Conservation (phyloP, 2,888 invertebrate genomes). For the Octonoba sinensis region DNA sequence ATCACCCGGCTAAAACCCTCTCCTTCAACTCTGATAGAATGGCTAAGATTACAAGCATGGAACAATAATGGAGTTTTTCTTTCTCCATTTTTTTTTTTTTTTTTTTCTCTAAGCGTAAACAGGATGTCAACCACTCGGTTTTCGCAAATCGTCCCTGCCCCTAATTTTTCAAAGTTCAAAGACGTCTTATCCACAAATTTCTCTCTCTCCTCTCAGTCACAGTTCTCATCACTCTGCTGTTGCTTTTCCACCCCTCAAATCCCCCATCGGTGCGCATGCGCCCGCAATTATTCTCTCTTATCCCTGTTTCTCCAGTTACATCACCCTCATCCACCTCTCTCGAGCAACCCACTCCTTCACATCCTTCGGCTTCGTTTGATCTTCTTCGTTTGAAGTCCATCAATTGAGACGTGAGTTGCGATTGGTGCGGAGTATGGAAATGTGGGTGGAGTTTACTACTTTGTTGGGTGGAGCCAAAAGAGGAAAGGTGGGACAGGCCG, state of each 20-base stretch:
- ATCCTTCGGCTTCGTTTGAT: constrained; percentile 42
- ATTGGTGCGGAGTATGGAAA: constrained; percentile 15
- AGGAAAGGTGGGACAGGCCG: background rate
- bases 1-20: constrained; percentile 3
- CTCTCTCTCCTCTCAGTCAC: constrained; percentile 36
- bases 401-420: background rate
- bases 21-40: constrained; percentile 18
- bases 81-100: constrained; percentile 17
- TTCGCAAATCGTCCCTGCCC: constrained; percentile 26
- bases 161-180: constrained; percentile 64
- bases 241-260: constrained; percentile 15
- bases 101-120: constrained; percentile 39
- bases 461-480: constrained; percentile 10
- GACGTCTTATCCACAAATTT: constrained; percentile 47
- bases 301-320: background rate
- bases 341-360: constrained; percentile 14
- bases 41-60: constrained; percentile 38
- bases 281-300: background rate
- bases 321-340: background rate
- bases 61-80: constrained; percentile 32
- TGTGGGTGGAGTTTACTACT: constrained; percentile 10
- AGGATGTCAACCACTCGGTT: constrained; percentile 59
- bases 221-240: constrained; percentile 32
- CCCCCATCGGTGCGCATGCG: constrained; percentile 35
- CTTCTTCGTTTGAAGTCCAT: constrained; percentile 37